Evolutionary conservation across 2,888 invertebrate genomes (phyloP), one percentile per base, ranked within the genome.

Genomic region (Sesia bembeciformis): DNA sequence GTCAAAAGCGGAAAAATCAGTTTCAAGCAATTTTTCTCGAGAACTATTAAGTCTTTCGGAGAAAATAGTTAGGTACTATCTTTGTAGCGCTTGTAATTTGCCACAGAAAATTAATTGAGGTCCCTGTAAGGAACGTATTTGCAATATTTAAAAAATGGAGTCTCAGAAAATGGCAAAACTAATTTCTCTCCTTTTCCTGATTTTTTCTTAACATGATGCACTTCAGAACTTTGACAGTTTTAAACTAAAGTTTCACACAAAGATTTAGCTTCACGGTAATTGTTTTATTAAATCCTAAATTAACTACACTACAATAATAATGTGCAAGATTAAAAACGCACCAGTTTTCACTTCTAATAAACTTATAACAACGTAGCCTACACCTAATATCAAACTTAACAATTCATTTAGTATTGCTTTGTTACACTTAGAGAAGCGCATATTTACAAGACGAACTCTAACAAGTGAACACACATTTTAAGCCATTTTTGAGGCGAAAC

Each of bases 361-460:
- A 53, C 41, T 49, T 49, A 53, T 49, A 52, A 43, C 38, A 55
- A 58, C 67, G 59, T 64, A 68, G 63, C 69, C 70, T 73, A 74
- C 60, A 60, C 61, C 71, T 76, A 76, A 72, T 72, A 72, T 69
- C 76, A 85, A 85, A 84, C 84, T 81, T 85, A 86, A 87, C 84
- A 82, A 79, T 62, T 50, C 49, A 64, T 68, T 69, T 67, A 70
- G 70, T 80, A 84, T 83, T 81, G 84, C 83, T 83, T 67, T 67
- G 63, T 71, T 68, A 67, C 67, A 60, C 8, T 64, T 63, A 67
- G 65, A 66, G 66, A 78, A 76, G 78, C 72, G 66, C 62, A 64
- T 73, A 74, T 75, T 70, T 66, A 71, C 66, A 66, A 54, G 5
- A 39, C 42, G 51, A 54, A 38, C 55, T 54, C 50, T 75, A 77